A percentile compares a stretch with the other conserved stretches of the same genome.
Evolutionary conservation across 2,888 invertebrate genomes (phyloP).

Genomic region (Microdon myrmicae): DNA sequence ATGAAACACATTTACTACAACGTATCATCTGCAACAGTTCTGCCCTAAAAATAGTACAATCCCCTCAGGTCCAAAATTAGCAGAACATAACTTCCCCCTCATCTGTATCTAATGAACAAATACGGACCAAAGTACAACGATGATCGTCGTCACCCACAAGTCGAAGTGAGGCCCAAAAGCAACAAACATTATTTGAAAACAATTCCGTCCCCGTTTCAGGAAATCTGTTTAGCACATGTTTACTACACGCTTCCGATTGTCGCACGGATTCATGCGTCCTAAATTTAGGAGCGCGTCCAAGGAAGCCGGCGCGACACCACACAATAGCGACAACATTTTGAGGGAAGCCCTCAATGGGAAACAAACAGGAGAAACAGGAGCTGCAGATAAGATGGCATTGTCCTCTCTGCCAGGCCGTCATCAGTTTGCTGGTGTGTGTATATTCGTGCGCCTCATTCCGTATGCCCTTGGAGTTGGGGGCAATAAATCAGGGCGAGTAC

Average conservation of each 20-base stretch:
- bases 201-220: slow-evolving; percentile 43
- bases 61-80: slow-evolving; percentile 33
- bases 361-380: slow-evolving; percentile 24
- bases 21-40: slow-evolving; percentile 19
- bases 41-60: slow-evolving; percentile 29
- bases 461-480: slow-evolving; percentile 6
- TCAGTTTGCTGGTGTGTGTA: slow-evolving; percentile 19
- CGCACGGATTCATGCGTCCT: slow-evolving; percentile 41
- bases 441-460: background rate
- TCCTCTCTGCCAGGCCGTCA: slow-evolving; percentile 26
- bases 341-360: too few species aligned
- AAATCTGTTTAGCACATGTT: slow-evolving; percentile 51
- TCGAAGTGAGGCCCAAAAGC: slow-evolving; percentile 6
- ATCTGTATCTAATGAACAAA: background rate
- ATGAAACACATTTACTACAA: slow-evolving; percentile 14
- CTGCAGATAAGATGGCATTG: slow-evolving; percentile 41
- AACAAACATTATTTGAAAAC: slow-evolving; percentile 8
- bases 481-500: slow-evolving; percentile 40
- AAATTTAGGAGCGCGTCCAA: slow-evolving; percentile 38
- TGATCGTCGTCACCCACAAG: slow-evolving; percentile 14
- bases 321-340: slow-evolving; percentile 5
- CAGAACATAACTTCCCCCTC: slow-evolving; percentile 32
- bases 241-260: slow-evolving; percentile 47
- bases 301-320: slow-evolving; percentile 20
- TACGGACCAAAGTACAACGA: background rate